Evolutionary conservation across 2,888 invertebrate species (phyloP), one percentile per base, ranked within the genome.

Genomic region (Elysia crispata): DNA sequence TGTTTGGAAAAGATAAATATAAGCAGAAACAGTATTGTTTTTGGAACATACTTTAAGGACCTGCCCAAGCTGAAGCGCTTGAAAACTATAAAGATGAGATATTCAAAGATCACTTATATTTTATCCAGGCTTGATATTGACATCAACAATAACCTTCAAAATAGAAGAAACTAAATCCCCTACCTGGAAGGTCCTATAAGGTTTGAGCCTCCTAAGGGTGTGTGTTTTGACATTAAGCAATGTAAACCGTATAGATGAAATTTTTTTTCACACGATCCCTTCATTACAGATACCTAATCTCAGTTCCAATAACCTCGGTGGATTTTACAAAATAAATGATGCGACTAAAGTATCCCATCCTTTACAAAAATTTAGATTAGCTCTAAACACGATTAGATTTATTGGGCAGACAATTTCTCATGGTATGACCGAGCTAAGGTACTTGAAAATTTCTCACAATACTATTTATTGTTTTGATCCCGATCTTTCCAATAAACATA

Each of bases 281-380:
- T 67, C 77, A 54, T 31, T 77, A 11, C 18, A 77, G 31, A 23
- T 25, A 1, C 69, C 69, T 0, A 69, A 77, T 57, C 69, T 77
- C 6, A 30, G 49, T 15, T 54, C 8, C 31, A 77, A 77, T 31
- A 31, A 6, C 1, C 41, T 77, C 18, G 77, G 77, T 20, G n/a
- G n/a, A 0, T 25, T 25, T 11, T 30, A 25, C 41, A 15, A 18
- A 5, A 25, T 1, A 23, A 23, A 66, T 1, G 15, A 66, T 5
- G 25, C 28, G 0, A 76, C 18, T 1, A 18, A 25, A 1, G 13
- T n/a, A 18, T 69, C 3, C 31, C 64, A 31, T 0, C 20, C 30
- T 25, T 64, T 31, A 11, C 13, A 50, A 15, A 72, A 20, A 31
- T 25, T 66, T 25, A 25, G 25, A 77, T 54, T 77, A 20, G 49